phyloP scores from a whole-genome alignment of 2,888 invertebrate genomes.

The Phalera bucephala region DNA sequence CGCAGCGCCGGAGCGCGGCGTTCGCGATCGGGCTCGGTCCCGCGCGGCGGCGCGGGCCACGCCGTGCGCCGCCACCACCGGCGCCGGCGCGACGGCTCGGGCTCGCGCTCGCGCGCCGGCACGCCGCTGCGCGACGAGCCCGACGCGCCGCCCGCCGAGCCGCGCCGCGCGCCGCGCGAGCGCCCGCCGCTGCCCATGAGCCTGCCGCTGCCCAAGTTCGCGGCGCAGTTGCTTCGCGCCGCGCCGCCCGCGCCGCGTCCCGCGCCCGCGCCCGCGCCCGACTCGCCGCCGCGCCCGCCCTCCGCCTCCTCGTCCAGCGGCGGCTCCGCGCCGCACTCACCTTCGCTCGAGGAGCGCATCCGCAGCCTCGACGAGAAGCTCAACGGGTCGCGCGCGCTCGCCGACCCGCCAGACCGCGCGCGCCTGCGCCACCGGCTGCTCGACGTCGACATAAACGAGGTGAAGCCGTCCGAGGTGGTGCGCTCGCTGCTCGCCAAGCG shows the following conservation, averaged over 20 bases:
- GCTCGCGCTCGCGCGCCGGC: slow-evolving; percentile 74
- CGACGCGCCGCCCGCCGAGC: slow-evolving; percentile 90
- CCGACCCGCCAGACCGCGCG: slow-evolving; percentile 83
- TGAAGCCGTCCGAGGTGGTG: slow-evolving; percentile 96
- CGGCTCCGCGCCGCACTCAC: slow-evolving; percentile 88
- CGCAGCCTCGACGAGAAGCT: slow-evolving; percentile 96
- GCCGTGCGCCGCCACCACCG: slow-evolving; percentile 76
- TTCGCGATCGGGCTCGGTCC: slow-evolving; percentile 61
- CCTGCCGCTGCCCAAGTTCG: slow-evolving; percentile 94
- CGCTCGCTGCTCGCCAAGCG: slow-evolving; percentile 95
- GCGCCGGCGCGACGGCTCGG: slow-evolving; percentile 73
- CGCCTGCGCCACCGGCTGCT: slow-evolving; percentile 88
- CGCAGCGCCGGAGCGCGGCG: slow-evolving; percentile 52
- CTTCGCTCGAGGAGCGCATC: slow-evolving; percentile 93
- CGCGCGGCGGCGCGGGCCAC: slow-evolving; percentile 55
- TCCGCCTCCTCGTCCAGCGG: slow-evolving; percentile 90
- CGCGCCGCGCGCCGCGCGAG: slow-evolving; percentile 86
- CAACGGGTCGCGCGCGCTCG: slow-evolving; percentile 84
- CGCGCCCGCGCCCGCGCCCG: slow-evolving; percentile 81
- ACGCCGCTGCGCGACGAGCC: slow-evolving; percentile 84
- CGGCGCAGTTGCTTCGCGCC: slow-evolving; percentile 85
- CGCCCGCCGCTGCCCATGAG: slow-evolving; percentile 88
- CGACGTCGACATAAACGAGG: slow-evolving; percentile 90
- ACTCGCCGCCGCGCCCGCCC: slow-evolving; percentile 87
- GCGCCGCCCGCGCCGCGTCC: slow-evolving; percentile 76